Conservation (phyloP, 2,113 vertebrate species). For the Siniperca knerii region DNA sequence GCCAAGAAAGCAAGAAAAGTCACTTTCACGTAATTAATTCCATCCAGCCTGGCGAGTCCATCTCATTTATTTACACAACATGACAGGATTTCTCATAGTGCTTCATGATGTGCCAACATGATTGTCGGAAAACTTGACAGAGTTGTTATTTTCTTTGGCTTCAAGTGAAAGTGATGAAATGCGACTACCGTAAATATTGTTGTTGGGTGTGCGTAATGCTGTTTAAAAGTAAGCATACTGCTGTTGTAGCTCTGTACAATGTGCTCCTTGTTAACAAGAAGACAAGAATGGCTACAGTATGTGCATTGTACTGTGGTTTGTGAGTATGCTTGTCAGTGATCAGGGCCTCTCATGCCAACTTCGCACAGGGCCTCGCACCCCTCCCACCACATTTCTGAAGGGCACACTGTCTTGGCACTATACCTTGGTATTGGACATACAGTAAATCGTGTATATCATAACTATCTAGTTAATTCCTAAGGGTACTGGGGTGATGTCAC, state of each 20-base stretch:
- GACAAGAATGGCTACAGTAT: background rate
- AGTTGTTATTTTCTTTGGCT: background rate
- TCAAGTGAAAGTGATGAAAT: background rate
- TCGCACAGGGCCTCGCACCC: background rate
- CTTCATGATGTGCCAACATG: background rate
- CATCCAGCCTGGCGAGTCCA: background rate
- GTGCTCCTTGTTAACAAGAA: background rate
- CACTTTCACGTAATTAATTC: background rate
- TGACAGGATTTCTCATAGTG: background rate
- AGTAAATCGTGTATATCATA: background rate
- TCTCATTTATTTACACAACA: background rate
- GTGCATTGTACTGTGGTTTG: background rate
- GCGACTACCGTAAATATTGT: background rate
- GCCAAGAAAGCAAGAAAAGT: slow-evolving; percentile 30
- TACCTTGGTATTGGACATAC: too few relatives aligned
- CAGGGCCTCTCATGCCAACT: background rate
- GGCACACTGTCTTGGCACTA: background rate
- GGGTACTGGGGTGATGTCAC: background rate
- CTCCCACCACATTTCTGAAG: background rate
- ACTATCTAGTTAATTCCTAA: background rate
- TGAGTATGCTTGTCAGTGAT: background rate
- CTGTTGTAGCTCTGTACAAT: background rate
- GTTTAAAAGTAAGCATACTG: background rate
- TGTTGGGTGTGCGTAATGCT: too few relatives aligned
- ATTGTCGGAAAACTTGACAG: background rate